These are phyloP conservation scores for Anthrax anthrax DNA, from an alignment of 2,888 invertebrate species.

Conservation along the genomic window DNA sequence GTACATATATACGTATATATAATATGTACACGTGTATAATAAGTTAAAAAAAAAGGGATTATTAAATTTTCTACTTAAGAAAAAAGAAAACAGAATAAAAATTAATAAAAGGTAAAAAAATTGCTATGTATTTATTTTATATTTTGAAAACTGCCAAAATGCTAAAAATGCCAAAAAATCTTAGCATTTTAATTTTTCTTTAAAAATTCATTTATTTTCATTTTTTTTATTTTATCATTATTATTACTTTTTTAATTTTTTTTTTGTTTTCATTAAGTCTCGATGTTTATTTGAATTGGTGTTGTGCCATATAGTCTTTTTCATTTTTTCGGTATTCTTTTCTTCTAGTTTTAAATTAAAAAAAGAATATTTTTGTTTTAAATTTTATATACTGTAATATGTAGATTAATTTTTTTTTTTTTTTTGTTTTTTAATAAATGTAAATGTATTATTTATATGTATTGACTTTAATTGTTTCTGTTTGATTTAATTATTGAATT, in stretches of 20 bases:
- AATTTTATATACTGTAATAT: background rate
- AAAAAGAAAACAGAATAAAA: too few species aligned
- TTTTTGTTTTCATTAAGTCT: background rate
- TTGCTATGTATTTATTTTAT: background rate
- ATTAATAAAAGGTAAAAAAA: too few species aligned
- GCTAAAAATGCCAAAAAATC: background rate
- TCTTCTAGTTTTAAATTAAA: too few species aligned
- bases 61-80: too few species aligned
- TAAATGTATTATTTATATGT: too few species aligned
- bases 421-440: background rate
- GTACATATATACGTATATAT: too few species aligned
- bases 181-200: constrained; percentile 1
- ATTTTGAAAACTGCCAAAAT: background rate
- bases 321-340: too few species aligned
- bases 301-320: background rate
- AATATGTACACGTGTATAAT: too few species aligned
- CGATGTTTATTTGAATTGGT: background rate
- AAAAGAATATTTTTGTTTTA: too few species aligned
- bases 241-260: background rate
- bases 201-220: background rate
- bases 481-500: too few species aligned
- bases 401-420: background rate
- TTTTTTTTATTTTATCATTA: background rate
- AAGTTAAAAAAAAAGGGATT: too few species aligned
- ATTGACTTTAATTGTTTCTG: too few species aligned